Evolutionary conservation across 2,888 invertebrate genomes (phyloP), one percentile per base, ranked within the genome.

Genomic region (Cheilosia pagana): DNA sequence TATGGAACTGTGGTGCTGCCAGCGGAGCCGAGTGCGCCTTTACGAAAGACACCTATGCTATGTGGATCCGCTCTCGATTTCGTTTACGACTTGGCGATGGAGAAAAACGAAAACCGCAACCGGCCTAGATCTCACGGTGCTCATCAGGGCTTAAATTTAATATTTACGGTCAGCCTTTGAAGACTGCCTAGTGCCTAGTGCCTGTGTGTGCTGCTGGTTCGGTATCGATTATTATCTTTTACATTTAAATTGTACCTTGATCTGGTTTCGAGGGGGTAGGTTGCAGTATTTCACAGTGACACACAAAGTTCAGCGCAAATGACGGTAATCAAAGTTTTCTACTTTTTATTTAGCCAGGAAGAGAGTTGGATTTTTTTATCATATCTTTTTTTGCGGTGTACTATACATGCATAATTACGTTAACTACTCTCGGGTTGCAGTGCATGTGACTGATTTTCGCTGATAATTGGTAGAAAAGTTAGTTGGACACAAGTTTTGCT

Each of bases 51-150:
- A 39, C 53, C 0, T 16, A 16, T 16, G 35, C 35, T 65, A 65
- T 82, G 74, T 74, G 62, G 74, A 74, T 31, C 53, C 74, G 74
- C 83, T 83, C 83, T 83, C 78, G 83, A 78, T 83, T 83, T 83
- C 83, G 45, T 83, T 78, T 70, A 59, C 70, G 63, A 74, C 62
- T 65, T 25, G 50, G 59, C 67, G 52, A 63, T 60, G 67, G 55
- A 53, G 48, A 63, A 52, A 50, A 62, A 28, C 25, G 16, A 39
- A 62, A 85, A 81, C 85, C 85, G 50, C 85, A 71, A 71, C 16
- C 71, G 88, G 86, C 88, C 88, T 87, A 88, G 88, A 88, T 88
- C 87, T 88, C 87, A 88, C 88, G 87, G 85, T 87, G 81, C 87
- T 88, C 87, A 87, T 83, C 87, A 79, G 79, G 85, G 85, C 67